Base-by-base conservation (phyloP, 2,888 invertebrate species). In the Dione juno region DNA sequence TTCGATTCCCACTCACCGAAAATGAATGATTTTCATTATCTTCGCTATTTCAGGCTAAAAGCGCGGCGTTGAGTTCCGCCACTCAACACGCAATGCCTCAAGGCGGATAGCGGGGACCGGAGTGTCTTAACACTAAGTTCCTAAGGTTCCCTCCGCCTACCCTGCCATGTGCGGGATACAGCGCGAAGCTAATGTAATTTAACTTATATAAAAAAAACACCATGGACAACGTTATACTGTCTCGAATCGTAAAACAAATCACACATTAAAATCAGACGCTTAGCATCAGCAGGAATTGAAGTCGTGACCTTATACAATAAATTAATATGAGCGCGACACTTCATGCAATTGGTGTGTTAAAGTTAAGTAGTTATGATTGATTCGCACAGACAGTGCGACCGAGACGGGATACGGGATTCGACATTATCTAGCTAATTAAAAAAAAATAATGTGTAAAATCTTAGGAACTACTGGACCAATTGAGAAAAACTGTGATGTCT, bases 301-400 rank as follows among this genome's bases (percentile, higher is more conserved):
- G 59, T 63, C 67, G 45, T 40, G 67, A 73, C 74, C 70, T 61
- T 35, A 66, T 69, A 43, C 64, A 67, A 75, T 75, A 73, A 73
- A 75, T 75, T 75, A 75, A 75, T 75, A 65, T 63, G 74, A 59
- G 57, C 67, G 37, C 50, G 69, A 69, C 61, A 61, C 64, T 58
- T 59, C 14, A 8, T 40, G 57, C 70, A 67, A 72, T 72, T 72
- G 70, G 58, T 69, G 50, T 52, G 43, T 28, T 45, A n/a, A 16
- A 45, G 43, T 48, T n/a, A 45, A 61, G 28, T 61, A 16, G 45
- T 35, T 35, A 45, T 28, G 61, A 57, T 57, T 57, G 61, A 10
- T 61, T 45, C 61, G 35, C 61, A 61, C 45, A 45, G 28, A 6
- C 28, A 6, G 7, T 16, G n/a, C n/a, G n/a, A n/a, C n/a, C n/a